phyloP scores from a whole-genome alignment of 2,888 invertebrate species.

The Sericinus montela region DNA sequence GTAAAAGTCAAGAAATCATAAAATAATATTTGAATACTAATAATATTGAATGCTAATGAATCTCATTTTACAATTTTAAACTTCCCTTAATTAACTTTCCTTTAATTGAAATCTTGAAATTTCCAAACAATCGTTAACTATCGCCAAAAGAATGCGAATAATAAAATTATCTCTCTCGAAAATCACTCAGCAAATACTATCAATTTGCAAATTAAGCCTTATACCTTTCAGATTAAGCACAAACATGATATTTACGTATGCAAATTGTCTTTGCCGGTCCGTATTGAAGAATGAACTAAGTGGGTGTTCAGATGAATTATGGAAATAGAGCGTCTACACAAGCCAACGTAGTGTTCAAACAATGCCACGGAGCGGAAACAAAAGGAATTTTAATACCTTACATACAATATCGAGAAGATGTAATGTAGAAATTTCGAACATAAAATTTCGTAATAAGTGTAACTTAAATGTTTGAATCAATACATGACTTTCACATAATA shows the following conservation, averaged over 20 bases:
- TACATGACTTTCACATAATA: too few relatives aligned
- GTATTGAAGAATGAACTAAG: conserved; percentile 53
- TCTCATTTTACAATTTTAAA: too few relatives aligned
- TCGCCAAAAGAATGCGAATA: conserved; percentile 28
- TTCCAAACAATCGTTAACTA: not conserved
- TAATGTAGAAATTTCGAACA: conserved; percentile 36
- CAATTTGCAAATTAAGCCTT: conserved; percentile 43
- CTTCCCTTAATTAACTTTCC: too few relatives aligned
- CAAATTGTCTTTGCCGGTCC: conserved; percentile 29
- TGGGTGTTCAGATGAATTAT: conserved; percentile 63
- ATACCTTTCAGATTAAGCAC: conserved; percentile 35
- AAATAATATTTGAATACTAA: too few relatives aligned
- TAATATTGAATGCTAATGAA: too few relatives aligned
- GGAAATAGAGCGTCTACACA: conserved; percentile 63
- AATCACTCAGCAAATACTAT: conserved; percentile 27
- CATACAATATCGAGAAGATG: conserved; percentile 40
- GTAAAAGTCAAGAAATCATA: too few relatives aligned
- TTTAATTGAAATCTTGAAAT: too few relatives aligned
- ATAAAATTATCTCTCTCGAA: conserved; percentile 40
- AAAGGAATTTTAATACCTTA: conserved; percentile 53
- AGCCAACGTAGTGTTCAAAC: conserved; percentile 49
- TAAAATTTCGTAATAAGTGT: not conserved
- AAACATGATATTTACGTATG: conserved; percentile 27
- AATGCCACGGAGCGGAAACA: conserved; percentile 66
- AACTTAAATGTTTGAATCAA: too few relatives aligned